Evolutionary conservation across 2,797 vertebrate species (phyloP).

Genomic region (Heteromormyrus szaboi): DNA sequence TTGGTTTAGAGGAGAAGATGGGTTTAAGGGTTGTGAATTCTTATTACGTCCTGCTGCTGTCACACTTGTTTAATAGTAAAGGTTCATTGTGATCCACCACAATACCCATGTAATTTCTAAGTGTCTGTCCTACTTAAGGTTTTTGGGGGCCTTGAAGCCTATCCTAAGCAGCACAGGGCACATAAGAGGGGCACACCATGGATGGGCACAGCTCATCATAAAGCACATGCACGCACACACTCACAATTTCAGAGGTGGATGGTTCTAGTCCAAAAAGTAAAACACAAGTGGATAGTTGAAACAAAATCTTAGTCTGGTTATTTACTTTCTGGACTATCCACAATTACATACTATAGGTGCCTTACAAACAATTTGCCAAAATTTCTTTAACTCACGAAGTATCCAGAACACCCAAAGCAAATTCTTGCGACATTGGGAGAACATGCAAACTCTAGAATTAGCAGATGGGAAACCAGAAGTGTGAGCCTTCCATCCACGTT

Average conservation of each 20-base stretch:
- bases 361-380: background rate
- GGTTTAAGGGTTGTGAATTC: too few relatives aligned
- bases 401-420: background rate
- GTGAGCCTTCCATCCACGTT: too few relatives aligned
- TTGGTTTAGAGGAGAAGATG: too few relatives aligned
- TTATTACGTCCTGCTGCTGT: too few relatives aligned
- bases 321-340: background rate
- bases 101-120: background rate
- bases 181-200: background rate
- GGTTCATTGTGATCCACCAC: background rate
- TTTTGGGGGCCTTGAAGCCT: background rate
- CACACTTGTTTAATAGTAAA: too few relatives aligned
- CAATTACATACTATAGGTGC: background rate
- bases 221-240: background rate
- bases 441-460: background rate
- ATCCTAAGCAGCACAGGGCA: background rate
- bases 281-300: too few relatives aligned
- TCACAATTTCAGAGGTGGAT: background rate
- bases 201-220: background rate
- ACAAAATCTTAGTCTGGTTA: too few relatives aligned
- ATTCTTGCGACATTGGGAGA: background rate
- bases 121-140: background rate
- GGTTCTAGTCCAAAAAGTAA: background rate
- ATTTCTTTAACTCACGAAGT: background rate
- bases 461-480: background rate